Conservation (phyloP, 2,113 vertebrate species). For the Austrofundulus limnaeus region DNA sequence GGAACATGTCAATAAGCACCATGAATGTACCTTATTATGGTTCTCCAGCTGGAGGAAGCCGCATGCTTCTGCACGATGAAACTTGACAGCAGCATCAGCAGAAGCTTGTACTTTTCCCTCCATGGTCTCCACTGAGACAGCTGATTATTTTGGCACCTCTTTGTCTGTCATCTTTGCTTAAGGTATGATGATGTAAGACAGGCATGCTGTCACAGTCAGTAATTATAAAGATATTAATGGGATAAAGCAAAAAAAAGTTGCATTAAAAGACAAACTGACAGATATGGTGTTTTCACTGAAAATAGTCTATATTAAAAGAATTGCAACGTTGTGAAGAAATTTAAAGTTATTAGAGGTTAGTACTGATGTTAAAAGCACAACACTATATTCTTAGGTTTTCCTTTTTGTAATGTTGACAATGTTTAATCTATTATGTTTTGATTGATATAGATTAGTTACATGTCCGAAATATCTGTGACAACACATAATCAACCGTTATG, state of each 20-base stretch:
- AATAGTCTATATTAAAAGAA: not conserved
- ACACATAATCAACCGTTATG: no score
- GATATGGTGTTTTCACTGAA: not conserved
- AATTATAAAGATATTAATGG: not conserved
- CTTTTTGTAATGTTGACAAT: no score
- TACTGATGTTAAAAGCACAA: no score
- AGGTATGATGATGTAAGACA: slow-evolving; percentile 10
- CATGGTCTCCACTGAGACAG: not conserved
- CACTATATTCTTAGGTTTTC: no score
- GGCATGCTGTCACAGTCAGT: not conserved
- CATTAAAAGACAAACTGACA: not conserved
- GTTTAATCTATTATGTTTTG: no score
- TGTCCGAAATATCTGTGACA: no score
- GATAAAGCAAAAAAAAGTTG: not conserved
- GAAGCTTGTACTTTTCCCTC: slow-evolving; percentile 14
- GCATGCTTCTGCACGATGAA: slow-evolving; percentile 36
- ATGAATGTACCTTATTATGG: slow-evolving; percentile 19
- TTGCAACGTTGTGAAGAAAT: no score
- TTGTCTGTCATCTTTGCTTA: slow-evolving; percentile 19
- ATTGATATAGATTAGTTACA: no score
- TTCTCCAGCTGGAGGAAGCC: slow-evolving; percentile 32
- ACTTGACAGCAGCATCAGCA: slow-evolving; percentile 54
- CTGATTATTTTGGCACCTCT: slow-evolving; percentile 12
- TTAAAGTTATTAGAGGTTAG: no score
- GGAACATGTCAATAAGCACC: slow-evolving; percentile 19